Percentiles rank a stretch among this genome's conserved stretches.
Evolutionary conservation across 2,888 invertebrate genomes (phyloP).

Genomic region (Hirtodrosophila duncani): DNA sequence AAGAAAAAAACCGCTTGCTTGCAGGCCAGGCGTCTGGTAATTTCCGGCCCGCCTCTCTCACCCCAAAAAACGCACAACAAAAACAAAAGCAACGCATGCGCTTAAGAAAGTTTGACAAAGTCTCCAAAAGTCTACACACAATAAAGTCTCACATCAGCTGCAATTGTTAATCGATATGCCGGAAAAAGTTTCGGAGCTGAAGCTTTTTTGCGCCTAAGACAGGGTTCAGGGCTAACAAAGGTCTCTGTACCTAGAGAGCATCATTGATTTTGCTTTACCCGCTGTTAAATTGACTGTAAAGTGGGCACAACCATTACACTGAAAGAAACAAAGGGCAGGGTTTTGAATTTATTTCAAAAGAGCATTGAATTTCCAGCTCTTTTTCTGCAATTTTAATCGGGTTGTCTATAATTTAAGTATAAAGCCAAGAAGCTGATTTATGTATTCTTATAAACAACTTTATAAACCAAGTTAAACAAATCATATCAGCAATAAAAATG

Average conservation of each 20-base stretch:
- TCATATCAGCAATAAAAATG: too few species aligned
- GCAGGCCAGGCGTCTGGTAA: conserved; percentile 46
- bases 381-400: not conserved
- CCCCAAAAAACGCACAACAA: conserved; percentile 17
- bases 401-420: too few species aligned
- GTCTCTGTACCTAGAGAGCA: conserved; percentile 50
- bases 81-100: conserved; percentile 47
- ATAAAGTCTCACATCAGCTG: conserved; percentile 47
- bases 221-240: conserved; percentile 62
- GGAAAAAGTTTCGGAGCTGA: conserved; percentile 26
- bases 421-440: too few species aligned
- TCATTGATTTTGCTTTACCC: conserved; percentile 39
- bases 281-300: conserved; percentile 3
- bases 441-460: too few species aligned
- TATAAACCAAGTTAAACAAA: too few species aligned
- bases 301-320: too few species aligned
- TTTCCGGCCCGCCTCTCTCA: conserved; percentile 34
- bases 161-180: conserved; percentile 46
- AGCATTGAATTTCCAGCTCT: too few species aligned
- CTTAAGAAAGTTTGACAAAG: conserved; percentile 12
- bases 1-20: conserved; percentile 26
- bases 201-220: conserved; percentile 28
- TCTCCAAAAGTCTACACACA: not conserved
- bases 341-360: too few species aligned
- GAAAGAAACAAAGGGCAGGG: too few species aligned